Evolutionary conservation across 2,113 vertebrate species (phyloP).

Genomic region (Trogon melanurus): DNA sequence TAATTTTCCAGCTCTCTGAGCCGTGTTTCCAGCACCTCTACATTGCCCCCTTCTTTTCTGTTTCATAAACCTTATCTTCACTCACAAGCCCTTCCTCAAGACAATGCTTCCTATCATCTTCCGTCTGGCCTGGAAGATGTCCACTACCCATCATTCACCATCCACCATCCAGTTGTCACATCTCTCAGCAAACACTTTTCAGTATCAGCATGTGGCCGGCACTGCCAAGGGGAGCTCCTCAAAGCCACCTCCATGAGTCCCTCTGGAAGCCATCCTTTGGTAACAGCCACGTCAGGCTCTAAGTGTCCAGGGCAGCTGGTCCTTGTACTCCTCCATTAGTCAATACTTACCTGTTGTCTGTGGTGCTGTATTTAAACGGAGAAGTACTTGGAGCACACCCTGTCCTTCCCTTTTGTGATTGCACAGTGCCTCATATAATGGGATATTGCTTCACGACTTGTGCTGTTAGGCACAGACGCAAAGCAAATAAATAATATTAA

Average conservation of each 20-base stretch:
- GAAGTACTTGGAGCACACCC: constrained; percentile 17
- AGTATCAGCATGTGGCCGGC: neutral
- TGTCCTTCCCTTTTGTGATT: constrained; percentile 31
- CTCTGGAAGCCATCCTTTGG: neutral
- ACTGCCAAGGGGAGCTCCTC: neutral
- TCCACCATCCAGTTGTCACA: neutral
- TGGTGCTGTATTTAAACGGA: neutral
- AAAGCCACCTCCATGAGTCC: neutral
- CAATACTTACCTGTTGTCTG: neutral
- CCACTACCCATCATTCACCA: neutral
- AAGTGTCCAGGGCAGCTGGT: neutral
- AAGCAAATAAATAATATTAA: neutral
- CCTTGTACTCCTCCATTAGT: neutral
- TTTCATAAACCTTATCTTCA: neutral
- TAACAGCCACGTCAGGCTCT: neutral
- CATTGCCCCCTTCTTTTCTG: neutral
- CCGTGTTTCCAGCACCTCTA: neutral
- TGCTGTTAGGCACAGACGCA: neutral
- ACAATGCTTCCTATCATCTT: neutral
- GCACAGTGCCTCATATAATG: constrained; percentile 5
- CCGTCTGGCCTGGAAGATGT: neutral
- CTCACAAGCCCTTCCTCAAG: neutral
- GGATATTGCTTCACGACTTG: constrained; percentile 5
- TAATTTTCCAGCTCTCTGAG: neutral
- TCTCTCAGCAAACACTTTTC: neutral